phyloP scores from a whole-genome alignment of 2,888 invertebrate species.

The Drosophila ezoana region DNA sequence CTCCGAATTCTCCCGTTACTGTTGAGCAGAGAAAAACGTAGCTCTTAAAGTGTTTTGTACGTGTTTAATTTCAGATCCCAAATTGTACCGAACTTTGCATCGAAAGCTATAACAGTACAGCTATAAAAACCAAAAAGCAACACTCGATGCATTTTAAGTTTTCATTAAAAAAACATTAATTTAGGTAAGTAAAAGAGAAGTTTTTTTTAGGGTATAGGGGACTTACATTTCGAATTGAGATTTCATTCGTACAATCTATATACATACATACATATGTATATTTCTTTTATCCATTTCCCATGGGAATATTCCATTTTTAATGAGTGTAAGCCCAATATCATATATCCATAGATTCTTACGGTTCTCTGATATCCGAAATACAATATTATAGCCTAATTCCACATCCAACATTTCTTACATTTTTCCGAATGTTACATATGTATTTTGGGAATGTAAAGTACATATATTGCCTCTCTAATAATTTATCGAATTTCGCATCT shows the following conservation, averaged over 20 bases:
- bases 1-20: slow-evolving; percentile 17
- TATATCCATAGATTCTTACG: background rate
- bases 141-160: slow-evolving; percentile 55
- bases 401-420: too few species aligned
- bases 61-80: slow-evolving; percentile 37
- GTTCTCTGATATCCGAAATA: too few species aligned
- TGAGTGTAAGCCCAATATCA: background rate
- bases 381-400: too few species aligned
- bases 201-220: slow-evolving; percentile 3
- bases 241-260: too few species aligned
- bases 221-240: slow-evolving; percentile 13
- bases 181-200: slow-evolving; percentile 40
- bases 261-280: too few species aligned
- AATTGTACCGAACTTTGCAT: slow-evolving; percentile 18
- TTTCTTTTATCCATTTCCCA: too few species aligned
- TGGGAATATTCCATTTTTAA: background rate
- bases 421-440: too few species aligned
- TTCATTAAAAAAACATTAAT: slow-evolving; percentile 21
- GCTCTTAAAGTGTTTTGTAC: slow-evolving; percentile 4
- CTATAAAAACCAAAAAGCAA: slow-evolving; percentile 24
- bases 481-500: too few species aligned
- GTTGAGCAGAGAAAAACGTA: slow-evolving; percentile 1
- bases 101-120: slow-evolving; percentile 32
- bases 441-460: too few species aligned
- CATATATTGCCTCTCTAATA: too few species aligned